Evolutionary conservation across 2,113 vertebrate genomes (phyloP).

Genomic region (Ornithorhynchus anatinus): DNA sequence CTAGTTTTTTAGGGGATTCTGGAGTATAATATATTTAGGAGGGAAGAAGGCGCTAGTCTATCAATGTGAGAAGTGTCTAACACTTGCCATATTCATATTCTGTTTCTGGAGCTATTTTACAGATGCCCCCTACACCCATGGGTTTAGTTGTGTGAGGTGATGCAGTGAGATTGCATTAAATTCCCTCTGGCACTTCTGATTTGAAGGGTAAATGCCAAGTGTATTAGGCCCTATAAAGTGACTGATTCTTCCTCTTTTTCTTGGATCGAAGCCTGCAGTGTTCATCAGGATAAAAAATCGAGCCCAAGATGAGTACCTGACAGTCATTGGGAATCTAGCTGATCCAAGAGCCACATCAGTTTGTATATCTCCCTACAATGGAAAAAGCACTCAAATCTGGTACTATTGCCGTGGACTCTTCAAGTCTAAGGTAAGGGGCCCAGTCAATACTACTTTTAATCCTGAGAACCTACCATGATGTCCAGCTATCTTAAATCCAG

Average conservation of each 20-base stretch:
- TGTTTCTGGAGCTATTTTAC: no score
- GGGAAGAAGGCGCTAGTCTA: no score
- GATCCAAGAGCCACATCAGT: constrained; percentile 67
- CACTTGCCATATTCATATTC: no score
- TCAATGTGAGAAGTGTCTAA: no score
- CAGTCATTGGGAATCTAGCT: constrained; percentile 52
- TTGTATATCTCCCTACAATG: constrained; percentile 50
- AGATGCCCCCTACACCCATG: no score
- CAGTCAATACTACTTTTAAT: not conserved
- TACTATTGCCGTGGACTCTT: constrained; percentile 75
- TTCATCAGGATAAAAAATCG: constrained; percentile 77
- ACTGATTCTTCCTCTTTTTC: not conserved
- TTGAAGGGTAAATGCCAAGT: not conserved
- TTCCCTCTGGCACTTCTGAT: not conserved
- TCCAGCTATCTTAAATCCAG: no score
- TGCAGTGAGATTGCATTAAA: no score
- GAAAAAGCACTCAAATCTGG: constrained; percentile 77
- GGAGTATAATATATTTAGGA: no score
- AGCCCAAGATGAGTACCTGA: constrained; percentile 72
- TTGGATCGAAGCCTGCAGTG: constrained; percentile 66
- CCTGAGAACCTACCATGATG: no score
- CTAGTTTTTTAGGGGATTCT: no score
- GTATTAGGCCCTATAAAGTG: no score
- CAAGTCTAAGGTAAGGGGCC: constrained; percentile 74
- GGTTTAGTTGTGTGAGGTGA: no score